Percentiles rank a stretch among this genome's conserved stretches.
Conservation (phyloP, 2,888 invertebrate genomes). For the Vanessa cardui region DNA sequence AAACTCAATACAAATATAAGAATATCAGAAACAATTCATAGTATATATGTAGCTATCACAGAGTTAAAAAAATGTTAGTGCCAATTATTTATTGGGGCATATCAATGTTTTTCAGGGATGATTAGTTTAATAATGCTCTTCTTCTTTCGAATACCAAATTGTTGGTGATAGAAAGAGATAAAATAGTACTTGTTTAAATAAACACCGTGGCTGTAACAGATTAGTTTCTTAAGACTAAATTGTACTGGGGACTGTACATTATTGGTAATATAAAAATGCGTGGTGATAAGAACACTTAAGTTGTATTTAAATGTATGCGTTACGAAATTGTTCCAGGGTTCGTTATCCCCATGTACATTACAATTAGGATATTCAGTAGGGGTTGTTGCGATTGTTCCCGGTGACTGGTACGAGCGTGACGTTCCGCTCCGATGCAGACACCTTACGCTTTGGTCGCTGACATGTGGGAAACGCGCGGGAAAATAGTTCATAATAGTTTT, state of each 20-base stretch:
- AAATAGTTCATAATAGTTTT: conserved; percentile 21
- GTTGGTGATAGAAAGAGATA: no score
- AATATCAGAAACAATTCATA: no score
- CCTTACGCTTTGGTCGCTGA: conserved; percentile 24
- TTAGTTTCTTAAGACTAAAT: not conserved
- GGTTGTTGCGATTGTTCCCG: conserved; percentile 31
- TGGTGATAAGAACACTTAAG: not conserved
- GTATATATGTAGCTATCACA: no score
- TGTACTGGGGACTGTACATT: not conserved
- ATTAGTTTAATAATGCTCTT: no score
- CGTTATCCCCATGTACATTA: conserved; percentile 7
- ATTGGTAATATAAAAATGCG: not conserved
- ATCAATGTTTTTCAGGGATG: no score
- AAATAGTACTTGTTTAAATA: no score
- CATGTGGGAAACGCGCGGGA: conserved; percentile 41
- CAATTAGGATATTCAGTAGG: conserved; percentile 30
- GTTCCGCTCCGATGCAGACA: conserved; percentile 41
- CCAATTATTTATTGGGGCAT: no score
- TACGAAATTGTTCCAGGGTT: conserved; percentile 20
- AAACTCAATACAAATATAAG: no score
- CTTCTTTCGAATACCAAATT: no score
- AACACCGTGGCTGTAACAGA: no score
- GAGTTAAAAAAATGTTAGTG: no score
- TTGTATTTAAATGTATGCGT: conserved; percentile 17
- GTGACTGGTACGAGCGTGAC: conserved; percentile 44